Conservation (phyloP, 2,113 vertebrate species). For the Pelobates fuscus region DNA sequence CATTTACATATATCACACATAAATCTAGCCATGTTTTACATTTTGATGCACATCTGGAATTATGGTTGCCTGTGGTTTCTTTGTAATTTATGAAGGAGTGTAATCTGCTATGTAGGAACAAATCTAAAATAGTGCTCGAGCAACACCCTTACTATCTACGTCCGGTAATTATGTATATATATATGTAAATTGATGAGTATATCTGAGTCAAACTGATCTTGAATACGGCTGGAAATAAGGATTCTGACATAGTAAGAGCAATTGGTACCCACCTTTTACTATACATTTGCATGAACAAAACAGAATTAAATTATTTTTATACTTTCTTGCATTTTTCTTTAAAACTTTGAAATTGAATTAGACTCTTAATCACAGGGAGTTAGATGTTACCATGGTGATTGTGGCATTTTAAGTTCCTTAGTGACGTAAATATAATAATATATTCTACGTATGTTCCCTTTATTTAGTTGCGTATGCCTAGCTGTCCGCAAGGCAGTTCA, state of each 20-base stretch:
- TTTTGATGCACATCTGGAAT: neutral
- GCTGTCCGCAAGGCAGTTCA: conserved; percentile 32
- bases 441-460: conserved; percentile 18
- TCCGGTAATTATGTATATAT: conserved; percentile 67
- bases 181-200: conserved; percentile 3
- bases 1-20: conserved; percentile 11
- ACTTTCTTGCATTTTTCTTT: conserved; percentile 53
- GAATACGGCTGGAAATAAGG: conserved; percentile 66
- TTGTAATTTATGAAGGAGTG: conserved; percentile 47
- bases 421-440: conserved; percentile 26
- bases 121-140: conserved; percentile 64
- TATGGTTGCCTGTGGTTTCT: neutral
- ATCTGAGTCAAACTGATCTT: conserved; percentile 55
- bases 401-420: conserved; percentile 21
- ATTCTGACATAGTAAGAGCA: neutral
- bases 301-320: conserved; percentile 31
- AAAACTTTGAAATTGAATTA: neutral
- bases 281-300: neutral
- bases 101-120: conserved; percentile 65
- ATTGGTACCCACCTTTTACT: neutral
- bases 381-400: conserved; percentile 33
- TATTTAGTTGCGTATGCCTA: conserved; percentile 6
- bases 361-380: neutral
- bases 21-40: conserved; percentile 1
- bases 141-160: conserved; percentile 66